These are phyloP conservation scores for Cyclargus thomasi DNA, from an alignment of 1,140 invertebrate species.

Conservation along the genomic window DNA sequence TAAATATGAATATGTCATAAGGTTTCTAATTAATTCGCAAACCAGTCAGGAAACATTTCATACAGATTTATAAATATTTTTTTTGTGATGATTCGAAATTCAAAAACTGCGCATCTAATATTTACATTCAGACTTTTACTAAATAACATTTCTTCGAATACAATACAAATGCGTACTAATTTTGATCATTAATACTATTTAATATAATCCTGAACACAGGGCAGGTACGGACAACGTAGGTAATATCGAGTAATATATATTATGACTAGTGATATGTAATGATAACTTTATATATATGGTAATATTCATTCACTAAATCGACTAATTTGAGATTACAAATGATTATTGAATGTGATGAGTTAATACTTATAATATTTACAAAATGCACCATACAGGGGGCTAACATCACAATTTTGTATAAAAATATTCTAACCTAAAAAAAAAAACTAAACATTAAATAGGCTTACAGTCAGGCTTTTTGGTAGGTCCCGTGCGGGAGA, in stretches of 20 bases:
- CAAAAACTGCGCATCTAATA: slow-evolving; percentile 28
- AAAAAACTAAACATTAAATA: slow-evolving; percentile 39
- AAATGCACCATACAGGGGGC: slow-evolving; percentile 51
- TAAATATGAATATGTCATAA: not conserved
- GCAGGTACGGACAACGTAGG: slow-evolving; percentile 61
- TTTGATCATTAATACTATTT: slow-evolving; percentile 49
- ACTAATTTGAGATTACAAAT: slow-evolving; percentile 31
- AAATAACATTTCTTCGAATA: slow-evolving; percentile 22
- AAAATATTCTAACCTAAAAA: slow-evolving; percentile 44
- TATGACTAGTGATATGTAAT: slow-evolving; percentile 73
- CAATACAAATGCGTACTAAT: slow-evolving; percentile 25
- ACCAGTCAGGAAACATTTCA: not conserved
- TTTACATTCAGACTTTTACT: slow-evolving; percentile 62
- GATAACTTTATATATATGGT: slow-evolving; percentile 39
- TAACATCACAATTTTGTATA: slow-evolving; percentile 38
- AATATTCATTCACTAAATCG: slow-evolving; percentile 13
- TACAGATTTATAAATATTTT: not conserved
- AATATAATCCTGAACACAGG: slow-evolving; percentile 61
- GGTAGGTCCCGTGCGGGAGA: slow-evolving; percentile 52
- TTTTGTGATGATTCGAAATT: slow-evolving; percentile 6
- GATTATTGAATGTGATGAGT: slow-evolving; percentile 31
- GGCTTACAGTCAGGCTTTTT: slow-evolving; percentile 62
- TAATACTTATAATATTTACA: slow-evolving; percentile 37
- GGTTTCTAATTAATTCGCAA: slow-evolving; percentile 11
- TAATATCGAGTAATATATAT: slow-evolving; percentile 39